These are phyloP conservation scores for Microctenopoma stevenorrisi DNA, from an alignment of 2,797 vertebrate species.

Conservation along the genomic window DNA sequence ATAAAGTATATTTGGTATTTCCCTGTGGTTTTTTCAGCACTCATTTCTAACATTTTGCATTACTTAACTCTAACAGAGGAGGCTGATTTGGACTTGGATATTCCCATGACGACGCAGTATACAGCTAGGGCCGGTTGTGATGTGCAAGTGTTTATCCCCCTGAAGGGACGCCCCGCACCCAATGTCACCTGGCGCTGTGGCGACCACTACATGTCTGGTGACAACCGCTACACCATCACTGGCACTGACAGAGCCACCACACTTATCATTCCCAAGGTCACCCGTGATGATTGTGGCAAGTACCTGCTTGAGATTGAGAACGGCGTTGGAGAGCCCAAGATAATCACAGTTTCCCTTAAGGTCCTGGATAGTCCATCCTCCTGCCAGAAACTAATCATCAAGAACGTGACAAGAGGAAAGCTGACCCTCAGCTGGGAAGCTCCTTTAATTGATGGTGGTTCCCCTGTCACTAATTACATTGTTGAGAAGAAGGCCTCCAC, in stretches of 20 bases:
- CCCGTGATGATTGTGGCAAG: slow-evolving; percentile 94
- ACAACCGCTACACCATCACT: slow-evolving; percentile 90
- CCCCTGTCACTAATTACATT: slow-evolving; percentile 93
- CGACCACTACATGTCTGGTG: slow-evolving; percentile 90
- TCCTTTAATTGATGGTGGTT: slow-evolving; percentile 93
- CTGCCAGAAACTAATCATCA: slow-evolving; percentile 93
- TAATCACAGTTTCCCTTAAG: slow-evolving; percentile 91
- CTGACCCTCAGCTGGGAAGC: slow-evolving; percentile 95
- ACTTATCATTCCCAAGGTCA: slow-evolving; percentile 91
- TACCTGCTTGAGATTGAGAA: slow-evolving; percentile 97
- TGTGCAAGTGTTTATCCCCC: slow-evolving; percentile 90
- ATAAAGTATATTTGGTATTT: neutral
- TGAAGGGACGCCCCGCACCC: slow-evolving; percentile 95
- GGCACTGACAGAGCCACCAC: slow-evolving; percentile 93
- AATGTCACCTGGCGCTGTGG: slow-evolving; percentile 94
- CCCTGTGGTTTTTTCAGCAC: neutral
- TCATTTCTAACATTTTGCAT: neutral
- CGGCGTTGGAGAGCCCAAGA: slow-evolving; percentile 93
- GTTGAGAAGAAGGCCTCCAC: slow-evolving; percentile 96
- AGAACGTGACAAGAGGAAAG: slow-evolving; percentile 93
- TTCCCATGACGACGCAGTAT: slow-evolving; percentile 93
- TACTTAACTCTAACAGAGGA: slow-evolving; percentile 88
- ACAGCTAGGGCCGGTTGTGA: slow-evolving; percentile 92
- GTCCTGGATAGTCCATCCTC: slow-evolving; percentile 94
- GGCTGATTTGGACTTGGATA: slow-evolving; percentile 94